Conservation (phyloP, 2,113 vertebrate species). For the Sinocyclocheilus rhinocerous region DNA sequence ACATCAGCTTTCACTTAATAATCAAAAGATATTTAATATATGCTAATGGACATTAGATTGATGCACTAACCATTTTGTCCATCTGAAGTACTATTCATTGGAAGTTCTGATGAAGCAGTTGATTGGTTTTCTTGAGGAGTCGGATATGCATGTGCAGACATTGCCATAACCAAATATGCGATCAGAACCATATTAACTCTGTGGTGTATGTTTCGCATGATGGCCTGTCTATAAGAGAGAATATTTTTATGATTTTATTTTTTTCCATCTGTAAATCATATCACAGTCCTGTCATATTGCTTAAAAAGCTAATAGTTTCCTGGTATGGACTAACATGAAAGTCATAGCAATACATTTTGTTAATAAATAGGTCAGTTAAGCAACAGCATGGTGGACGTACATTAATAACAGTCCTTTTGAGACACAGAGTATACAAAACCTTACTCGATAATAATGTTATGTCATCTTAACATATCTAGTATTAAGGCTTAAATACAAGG, state of each 20-base stretch:
- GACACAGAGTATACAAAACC: not conserved
- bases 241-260: not conserved
- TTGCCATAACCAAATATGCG: not conserved
- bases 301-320: not conserved
- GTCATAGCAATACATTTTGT: not conserved
- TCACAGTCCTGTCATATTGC: not conserved
- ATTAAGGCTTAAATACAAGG: slow-evolving; percentile 12
- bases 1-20: not conserved
- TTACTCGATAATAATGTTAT: not conserved
- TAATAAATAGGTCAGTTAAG: not conserved
- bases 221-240: not conserved
- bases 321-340: not conserved
- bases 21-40: not conserved
- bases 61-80: not conserved
- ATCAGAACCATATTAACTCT: not conserved
- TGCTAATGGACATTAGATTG: not conserved
- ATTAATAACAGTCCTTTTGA: not conserved
- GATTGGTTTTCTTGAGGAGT: not conserved
- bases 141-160: not conserved
- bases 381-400: not conserved
- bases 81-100: not conserved
- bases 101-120: not conserved
- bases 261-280: not conserved
- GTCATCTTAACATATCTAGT: not conserved
- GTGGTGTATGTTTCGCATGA: slow-evolving; percentile 17